Evolutionary conservation across 2,888 invertebrate genomes (phyloP).

Genomic region (Himalopsyche tibetana): DNA sequence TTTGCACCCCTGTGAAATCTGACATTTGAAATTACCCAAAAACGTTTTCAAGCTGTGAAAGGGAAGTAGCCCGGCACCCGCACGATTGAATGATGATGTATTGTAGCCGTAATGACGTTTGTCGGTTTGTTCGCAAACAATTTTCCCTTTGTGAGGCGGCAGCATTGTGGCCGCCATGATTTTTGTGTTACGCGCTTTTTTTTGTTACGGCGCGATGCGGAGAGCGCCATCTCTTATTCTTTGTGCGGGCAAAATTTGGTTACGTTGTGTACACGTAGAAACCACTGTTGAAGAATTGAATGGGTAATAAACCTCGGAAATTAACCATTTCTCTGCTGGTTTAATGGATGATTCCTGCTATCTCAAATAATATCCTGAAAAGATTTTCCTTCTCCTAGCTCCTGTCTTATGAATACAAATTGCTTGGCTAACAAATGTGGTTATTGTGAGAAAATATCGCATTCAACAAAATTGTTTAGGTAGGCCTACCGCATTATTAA

Average conservation of each 20-base stretch:
- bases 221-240: conserved; percentile 30
- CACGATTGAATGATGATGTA: conserved; percentile 54
- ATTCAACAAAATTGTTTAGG: too few species aligned
- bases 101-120: conserved; percentile 49
- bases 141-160: conserved; percentile 1
- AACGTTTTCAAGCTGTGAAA: background rate
- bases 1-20: conserved; percentile 34
- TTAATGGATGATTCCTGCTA: conserved; percentile 16
- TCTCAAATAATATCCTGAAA: conserved; percentile 17
- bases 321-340: conserved; percentile 14
- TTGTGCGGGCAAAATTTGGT: background rate
- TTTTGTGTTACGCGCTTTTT: conserved; percentile 44
- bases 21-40: conserved; percentile 35
- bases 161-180: conserved; percentile 34
- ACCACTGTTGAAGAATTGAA: conserved; percentile 17
- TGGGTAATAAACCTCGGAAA: conserved; percentile 20
- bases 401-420: background rate
- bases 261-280: background rate
- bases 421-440: background rate
- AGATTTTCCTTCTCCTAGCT: background rate
- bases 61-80: conserved; percentile 27
- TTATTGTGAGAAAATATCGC: background rate
- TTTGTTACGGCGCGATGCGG: conserved; percentile 49
- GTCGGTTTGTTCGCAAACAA: conserved; percentile 46
- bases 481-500: too few species aligned